phyloP scores from a whole-genome alignment of 2,888 invertebrate species.

The Thecophora atra region DNA sequence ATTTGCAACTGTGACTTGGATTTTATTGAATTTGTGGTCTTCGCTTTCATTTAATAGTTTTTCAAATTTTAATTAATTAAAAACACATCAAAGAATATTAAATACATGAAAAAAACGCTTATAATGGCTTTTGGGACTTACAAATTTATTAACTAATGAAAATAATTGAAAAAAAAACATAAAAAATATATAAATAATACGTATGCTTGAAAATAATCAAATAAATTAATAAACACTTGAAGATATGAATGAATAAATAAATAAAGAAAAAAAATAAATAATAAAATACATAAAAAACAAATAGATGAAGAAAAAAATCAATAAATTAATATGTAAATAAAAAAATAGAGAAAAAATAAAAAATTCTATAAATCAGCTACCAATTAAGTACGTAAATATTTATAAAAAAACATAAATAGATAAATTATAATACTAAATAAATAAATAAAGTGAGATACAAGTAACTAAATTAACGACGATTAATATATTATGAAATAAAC shows the following conservation, averaged over 20 bases:
- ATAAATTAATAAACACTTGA: constrained; percentile 9
- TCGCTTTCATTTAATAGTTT: not conserved
- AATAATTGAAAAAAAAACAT: not conserved
- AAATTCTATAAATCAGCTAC: too few species aligned
- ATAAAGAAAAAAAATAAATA: not conserved
- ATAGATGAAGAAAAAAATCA: too few species aligned
- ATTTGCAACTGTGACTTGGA: not conserved
- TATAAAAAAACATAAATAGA: too few species aligned
- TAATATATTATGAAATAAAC: not conserved
- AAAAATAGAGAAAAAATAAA: too few species aligned
- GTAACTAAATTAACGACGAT: not conserved
- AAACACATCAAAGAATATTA: not conserved
- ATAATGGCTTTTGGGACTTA: too few species aligned
- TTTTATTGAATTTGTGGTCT: not conserved
- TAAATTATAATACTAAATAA: too few species aligned
- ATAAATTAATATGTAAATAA: too few species aligned
- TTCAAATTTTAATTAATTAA: not conserved
- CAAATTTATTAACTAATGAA: not conserved
- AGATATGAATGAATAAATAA: not conserved
- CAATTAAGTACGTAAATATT: too few species aligned
- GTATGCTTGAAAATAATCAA: too few species aligned
- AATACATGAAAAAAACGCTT: not conserved
- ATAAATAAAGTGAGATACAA: not conserved
- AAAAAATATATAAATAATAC: not conserved
- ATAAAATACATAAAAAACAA: too few species aligned